Evolutionary conservation across 2,113 vertebrate genomes (phyloP).

Genomic region (Phocoena phocoena): DNA sequence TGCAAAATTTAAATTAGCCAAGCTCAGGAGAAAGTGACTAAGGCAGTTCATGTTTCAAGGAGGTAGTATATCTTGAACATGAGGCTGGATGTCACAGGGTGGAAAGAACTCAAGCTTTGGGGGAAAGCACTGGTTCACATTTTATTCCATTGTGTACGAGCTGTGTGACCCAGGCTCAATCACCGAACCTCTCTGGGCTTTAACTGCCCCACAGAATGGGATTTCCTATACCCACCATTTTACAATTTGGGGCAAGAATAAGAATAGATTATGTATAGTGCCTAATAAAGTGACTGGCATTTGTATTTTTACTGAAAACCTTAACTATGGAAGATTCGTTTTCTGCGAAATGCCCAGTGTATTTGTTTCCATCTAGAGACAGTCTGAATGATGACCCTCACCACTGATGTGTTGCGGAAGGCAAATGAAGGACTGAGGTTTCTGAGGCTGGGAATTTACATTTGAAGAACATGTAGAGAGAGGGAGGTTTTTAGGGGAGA

Average conservation of each 20-base stretch:
- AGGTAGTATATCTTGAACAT: neutral
- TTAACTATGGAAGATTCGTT: neutral
- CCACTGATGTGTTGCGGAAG: neutral
- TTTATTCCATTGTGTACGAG: neutral
- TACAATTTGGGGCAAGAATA: neutral
- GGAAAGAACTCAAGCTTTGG: neutral
- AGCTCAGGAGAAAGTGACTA: neutral
- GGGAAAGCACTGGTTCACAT: neutral
- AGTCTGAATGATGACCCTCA: neutral
- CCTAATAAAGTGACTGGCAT: neutral
- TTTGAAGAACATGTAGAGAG: neutral
- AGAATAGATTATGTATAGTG: neutral
- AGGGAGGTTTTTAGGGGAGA: neutral
- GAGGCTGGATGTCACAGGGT: neutral
- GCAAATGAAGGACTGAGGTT: neutral
- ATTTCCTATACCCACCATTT: neutral
- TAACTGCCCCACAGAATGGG: neutral
- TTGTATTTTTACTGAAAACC: neutral
- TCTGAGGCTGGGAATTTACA: neutral
- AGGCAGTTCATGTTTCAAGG: neutral
- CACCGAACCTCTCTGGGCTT: neutral
- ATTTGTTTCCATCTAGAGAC: neutral
- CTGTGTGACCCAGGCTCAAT: neutral
- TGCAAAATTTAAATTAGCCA: slow-evolving; percentile 42
- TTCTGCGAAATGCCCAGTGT: neutral